phyloP scores from a whole-genome alignment of 1,140 invertebrate species.

The Acromyrmex heyeri region DNA sequence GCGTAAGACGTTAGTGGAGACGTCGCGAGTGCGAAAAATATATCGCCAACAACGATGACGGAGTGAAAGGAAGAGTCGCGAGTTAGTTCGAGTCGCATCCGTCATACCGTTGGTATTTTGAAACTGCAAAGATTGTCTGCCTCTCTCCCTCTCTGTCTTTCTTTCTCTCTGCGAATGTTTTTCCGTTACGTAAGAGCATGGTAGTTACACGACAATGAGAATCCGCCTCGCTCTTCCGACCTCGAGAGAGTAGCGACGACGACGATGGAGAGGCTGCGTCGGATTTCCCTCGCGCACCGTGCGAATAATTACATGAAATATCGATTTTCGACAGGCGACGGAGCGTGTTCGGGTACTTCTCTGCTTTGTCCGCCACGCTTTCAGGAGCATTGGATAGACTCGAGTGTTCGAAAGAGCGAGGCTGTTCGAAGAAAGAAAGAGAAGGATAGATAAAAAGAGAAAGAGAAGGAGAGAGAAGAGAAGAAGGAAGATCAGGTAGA shows the following conservation, averaged over 20 bases:
- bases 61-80: constrained; percentile 54
- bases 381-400: constrained; percentile 11
- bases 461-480: constrained; percentile 28
- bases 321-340: constrained; percentile 54
- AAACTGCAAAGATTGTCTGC: constrained; percentile 27
- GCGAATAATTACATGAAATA: constrained; percentile 58
- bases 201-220: constrained; percentile 36
- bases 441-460: neutral
- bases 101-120: constrained; percentile 56
- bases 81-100: constrained; percentile 44
- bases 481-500: constrained; percentile 74
- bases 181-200: constrained; percentile 48
- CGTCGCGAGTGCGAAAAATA: constrained; percentile 29
- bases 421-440: neutral
- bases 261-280: neutral
- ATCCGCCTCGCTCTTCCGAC: constrained; percentile 33
- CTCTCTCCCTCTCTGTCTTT: neutral
- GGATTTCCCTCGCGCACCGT: constrained; percentile 4
- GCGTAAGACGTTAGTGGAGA: neutral
- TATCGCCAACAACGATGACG: constrained; percentile 16
- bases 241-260: constrained; percentile 28
- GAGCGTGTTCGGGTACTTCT: constrained; percentile 34
- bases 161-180: constrained; percentile 12
- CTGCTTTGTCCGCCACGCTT: constrained; percentile 11
- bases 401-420: constrained; percentile 15